Evolutionary conservation across 2,113 vertebrate genomes (phyloP), one percentile per base, ranked within the genome.

Genomic region (Cynopterus brachyotis): DNA sequence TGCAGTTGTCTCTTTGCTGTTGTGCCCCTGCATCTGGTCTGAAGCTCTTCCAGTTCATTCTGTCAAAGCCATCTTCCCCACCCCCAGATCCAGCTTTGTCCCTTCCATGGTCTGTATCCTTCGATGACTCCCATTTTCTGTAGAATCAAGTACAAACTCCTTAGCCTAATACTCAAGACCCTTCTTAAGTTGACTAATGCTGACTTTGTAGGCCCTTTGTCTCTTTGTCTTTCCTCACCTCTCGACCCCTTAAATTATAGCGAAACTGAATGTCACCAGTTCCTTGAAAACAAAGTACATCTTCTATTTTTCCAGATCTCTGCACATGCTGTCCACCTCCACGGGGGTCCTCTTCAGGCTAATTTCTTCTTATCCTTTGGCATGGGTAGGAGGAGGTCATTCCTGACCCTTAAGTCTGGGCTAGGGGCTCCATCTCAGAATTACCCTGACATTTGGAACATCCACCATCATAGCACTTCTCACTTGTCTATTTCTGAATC

Each of bases 271-370:
- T 17, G 3, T 75, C 5, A 75, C 55, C 64, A 19, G 6, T 89
- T 85, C 53, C 80, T 42, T 5, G 6, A 73, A 70, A 66, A 35
- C 35, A 35, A 82, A 24, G 12, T 7, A 12, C 37, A 53, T 5
- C 19, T 2, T 69, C 37, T 47, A 2, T 26, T 35, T 50, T 85
- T 70, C 42, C 0, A 26, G 66, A 50, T 15, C 19, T 70, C 26
- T 10, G 66, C 2, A 10, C 4, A 0, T 0, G 6, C 50, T 5
- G 17, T 45, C 24, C 11, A 1, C 42, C 53, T 40, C 24, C 28
- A 40, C 22, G 50, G 9, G 1, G 22, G 35, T 59, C 59, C 42
- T 42, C 26, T 24, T 60, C 32, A n/a, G 57, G 40, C 40, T 35
- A 45, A 24, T 19, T 26, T 13, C 40, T 83, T 79, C n/a, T 78